Conservation (phyloP, 1,140 invertebrate genomes). For the Pseudomyrmex dendroicus region DNA sequence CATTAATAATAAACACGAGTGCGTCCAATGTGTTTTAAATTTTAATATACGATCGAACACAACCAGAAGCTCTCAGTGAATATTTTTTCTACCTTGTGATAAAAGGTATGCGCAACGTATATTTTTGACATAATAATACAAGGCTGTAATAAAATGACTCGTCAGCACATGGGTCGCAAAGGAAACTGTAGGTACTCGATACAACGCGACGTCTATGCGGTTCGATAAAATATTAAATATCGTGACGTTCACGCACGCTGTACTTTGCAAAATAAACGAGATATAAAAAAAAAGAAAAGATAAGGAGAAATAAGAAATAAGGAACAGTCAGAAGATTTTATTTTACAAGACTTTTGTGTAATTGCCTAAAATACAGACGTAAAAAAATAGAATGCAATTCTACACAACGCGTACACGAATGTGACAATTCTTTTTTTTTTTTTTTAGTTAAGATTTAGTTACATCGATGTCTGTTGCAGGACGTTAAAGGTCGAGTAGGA, state of each 20-base stretch:
- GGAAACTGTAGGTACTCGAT: too few species aligned
- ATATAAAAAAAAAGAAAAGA: too few species aligned
- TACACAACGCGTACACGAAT: background rate
- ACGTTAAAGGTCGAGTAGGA: conserved; percentile 55
- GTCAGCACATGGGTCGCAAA: too few species aligned
- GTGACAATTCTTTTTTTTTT: background rate
- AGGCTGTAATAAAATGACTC: too few species aligned
- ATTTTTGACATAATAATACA: background rate
- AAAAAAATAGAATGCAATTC: conserved; percentile 1
- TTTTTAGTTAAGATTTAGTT: background rate
- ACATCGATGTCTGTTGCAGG: conserved; percentile 38
- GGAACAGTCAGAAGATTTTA: conserved; percentile 9
- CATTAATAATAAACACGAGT: background rate
- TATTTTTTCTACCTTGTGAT: background rate
- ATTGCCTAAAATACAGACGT: background rate
- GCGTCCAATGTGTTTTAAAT: background rate
- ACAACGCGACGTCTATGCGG: too few species aligned
- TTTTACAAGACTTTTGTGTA: background rate
- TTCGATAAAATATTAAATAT: too few species aligned
- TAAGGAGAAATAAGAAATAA: background rate
- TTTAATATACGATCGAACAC: background rate
- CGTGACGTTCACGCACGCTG: too few species aligned
- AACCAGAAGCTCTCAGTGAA: background rate
- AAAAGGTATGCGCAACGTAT: background rate
- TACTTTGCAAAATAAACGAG: too few species aligned